Evolutionary conservation across 2,113 vertebrate genomes (phyloP).

Genomic region (Aptenodytes patagonicus): DNA sequence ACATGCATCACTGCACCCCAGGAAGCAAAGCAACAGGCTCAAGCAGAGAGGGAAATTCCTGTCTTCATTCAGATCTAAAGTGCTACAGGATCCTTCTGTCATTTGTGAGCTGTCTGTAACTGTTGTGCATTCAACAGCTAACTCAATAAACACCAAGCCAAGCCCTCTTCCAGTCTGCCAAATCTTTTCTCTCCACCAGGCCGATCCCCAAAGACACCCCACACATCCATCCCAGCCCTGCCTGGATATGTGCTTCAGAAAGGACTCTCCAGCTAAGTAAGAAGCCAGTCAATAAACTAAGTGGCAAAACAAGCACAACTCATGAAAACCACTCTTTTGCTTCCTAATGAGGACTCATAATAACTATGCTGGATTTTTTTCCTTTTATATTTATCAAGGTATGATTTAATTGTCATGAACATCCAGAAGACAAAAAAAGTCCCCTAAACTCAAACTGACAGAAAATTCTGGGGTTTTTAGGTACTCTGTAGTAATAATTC

Average conservation of each 20-base stretch:
- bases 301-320: constrained; percentile 46
- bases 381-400: constrained; percentile 59
- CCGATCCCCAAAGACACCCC: background rate
- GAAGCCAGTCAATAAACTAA: constrained; percentile 55
- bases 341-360: constrained; percentile 62
- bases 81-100: background rate
- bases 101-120: background rate
- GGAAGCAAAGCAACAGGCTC: background rate
- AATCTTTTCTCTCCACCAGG: background rate
- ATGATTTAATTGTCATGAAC: constrained; percentile 64
- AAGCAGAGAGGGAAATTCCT: background rate
- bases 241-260: background rate
- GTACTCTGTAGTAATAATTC: constrained; percentile 13
- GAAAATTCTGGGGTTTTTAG: background rate
- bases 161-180: background rate
- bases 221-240: background rate
- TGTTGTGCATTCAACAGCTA: background rate
- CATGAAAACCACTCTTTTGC: constrained; percentile 50
- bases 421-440: constrained; percentile 8
- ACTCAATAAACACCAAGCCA: background rate
- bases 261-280: background rate
- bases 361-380: constrained; percentile 1
- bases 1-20: background rate
- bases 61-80: background rate
- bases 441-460: constrained; percentile 22